A percentile compares a stretch with the other conserved stretches of the same genome.
These are phyloP conservation scores for Seira sanloemensis DNA, from an alignment of 2,888 invertebrate species.

Conservation along the genomic window DNA sequence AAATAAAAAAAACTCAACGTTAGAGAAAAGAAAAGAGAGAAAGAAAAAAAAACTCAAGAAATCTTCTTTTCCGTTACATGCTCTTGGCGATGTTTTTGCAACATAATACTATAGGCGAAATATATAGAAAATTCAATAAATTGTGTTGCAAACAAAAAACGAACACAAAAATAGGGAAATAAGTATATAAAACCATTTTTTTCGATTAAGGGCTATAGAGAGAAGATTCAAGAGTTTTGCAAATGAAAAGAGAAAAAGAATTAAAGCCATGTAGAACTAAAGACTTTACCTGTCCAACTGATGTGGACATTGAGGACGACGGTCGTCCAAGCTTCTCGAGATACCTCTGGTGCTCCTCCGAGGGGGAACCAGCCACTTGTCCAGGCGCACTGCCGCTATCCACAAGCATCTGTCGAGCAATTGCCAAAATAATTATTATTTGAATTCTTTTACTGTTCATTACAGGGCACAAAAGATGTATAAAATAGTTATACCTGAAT, in stretches of 20 bases:
- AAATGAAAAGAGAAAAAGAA: not conserved
- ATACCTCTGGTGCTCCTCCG: constrained; percentile 46
- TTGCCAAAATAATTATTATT: not conserved
- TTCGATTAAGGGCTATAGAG: constrained; percentile 8
- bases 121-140: not conserved
- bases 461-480: too few relatives aligned
- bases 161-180: not conserved
- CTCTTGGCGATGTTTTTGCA: constrained; percentile 15
- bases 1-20: constrained; percentile 27
- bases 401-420: constrained; percentile 37
- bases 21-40: constrained; percentile 1
- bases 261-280: not conserved
- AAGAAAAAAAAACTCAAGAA: constrained; percentile 51
- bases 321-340: constrained; percentile 50
- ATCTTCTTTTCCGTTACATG: constrained; percentile 38
- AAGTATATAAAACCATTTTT: not conserved
- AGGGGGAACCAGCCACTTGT: constrained; percentile 24
- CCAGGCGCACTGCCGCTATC: constrained; percentile 24
- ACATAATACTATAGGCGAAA: constrained; percentile 18
- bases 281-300: constrained; percentile 52
- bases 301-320: constrained; percentile 39
- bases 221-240: constrained; percentile 55
- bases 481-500: constrained; percentile 55
- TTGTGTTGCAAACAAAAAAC: not conserved
- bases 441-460: not conserved